Conservation (phyloP, 2,797 vertebrate genomes). For the Phoxinus dragarum region DNA sequence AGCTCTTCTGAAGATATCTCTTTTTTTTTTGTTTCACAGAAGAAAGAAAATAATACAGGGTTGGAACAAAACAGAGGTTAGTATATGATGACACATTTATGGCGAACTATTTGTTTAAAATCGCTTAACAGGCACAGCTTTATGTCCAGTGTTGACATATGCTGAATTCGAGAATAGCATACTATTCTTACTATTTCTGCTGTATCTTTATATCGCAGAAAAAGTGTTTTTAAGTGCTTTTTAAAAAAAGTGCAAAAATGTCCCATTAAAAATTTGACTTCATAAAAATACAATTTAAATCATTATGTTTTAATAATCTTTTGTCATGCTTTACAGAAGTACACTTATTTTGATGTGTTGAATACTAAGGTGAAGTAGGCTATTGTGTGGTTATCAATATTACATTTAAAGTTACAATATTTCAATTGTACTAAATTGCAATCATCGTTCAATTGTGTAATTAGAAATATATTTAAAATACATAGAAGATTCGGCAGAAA, state of each 20-base stretch:
- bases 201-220: neutral
- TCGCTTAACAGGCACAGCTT: neutral
- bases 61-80: constrained; percentile 42
- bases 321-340: too few species aligned
- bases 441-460: neutral
- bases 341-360: too few species aligned
- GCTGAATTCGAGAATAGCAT: neutral
- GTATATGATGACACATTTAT: constrained; percentile 19
- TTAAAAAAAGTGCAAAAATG: too few species aligned
- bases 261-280: neutral
- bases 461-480: neutral
- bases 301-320: too few species aligned
- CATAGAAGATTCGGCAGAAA: too few species aligned
- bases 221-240: neutral
- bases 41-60: constrained; percentile 31
- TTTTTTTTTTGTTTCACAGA: constrained; percentile 29
- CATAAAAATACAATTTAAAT: too few species aligned
- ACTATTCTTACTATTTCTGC: neutral
- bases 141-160: neutral
- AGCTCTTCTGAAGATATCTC: constrained; percentile 19
- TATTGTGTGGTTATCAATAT: neutral
- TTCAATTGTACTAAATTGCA: neutral
- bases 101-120: neutral
- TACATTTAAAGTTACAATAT: neutral
- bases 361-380: too few species aligned